Percentiles rank a stretch among this genome's conserved stretches.
These are phyloP conservation scores for Tethea ocularis DNA, from an alignment of 2,888 invertebrate genomes.

Conservation along the genomic window DNA sequence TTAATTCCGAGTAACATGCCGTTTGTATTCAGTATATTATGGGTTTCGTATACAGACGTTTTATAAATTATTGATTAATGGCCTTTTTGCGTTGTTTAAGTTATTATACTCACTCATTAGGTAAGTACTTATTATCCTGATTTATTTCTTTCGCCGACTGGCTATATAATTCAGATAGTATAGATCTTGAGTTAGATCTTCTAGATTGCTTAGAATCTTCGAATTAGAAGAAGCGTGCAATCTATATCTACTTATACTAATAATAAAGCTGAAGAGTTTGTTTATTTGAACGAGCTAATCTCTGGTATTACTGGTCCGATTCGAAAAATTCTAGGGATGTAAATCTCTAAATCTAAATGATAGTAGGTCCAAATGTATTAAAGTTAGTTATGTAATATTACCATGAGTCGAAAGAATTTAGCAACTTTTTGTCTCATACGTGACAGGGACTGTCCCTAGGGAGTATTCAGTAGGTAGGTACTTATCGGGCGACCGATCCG, in stretches of 20 bases:
- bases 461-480: slow-evolving; percentile 24
- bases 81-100: background rate
- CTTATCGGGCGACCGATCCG: slow-evolving; percentile 39
- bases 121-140: background rate
- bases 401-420: background rate
- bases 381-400: no score
- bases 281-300: no score
- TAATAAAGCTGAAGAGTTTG: no score
- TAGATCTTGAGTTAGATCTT: background rate
- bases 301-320: no score
- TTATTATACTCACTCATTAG: background rate
- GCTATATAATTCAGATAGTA: background rate
- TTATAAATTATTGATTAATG: slow-evolving; percentile 22
- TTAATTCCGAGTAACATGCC: slow-evolving; percentile 37
- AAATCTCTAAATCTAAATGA: no score
- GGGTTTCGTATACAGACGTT: slow-evolving; percentile 4
- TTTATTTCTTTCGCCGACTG: background rate
- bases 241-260: no score
- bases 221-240: no score
- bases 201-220: no score
- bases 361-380: no score
- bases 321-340: no score
- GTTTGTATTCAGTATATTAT: slow-evolving; percentile 12
- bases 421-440: slow-evolving; percentile 14
- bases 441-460: slow-evolving; percentile 31